Percentiles rank a stretch among this genome's conserved stretches.
Conservation (phyloP, 2,113 vertebrate genomes). For the Delphinapterus leucas region DNA sequence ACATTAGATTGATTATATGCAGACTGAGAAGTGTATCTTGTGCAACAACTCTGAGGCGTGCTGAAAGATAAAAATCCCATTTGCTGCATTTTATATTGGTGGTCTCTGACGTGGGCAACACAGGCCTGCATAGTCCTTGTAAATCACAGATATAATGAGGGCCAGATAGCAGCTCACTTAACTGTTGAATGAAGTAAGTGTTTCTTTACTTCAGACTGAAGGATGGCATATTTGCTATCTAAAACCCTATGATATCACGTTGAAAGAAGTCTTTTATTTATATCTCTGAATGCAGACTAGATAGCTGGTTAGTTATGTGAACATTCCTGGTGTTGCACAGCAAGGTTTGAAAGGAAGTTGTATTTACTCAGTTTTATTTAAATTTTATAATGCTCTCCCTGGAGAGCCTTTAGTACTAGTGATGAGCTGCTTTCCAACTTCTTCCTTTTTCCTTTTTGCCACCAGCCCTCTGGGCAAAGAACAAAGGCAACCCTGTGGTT, state of each 20-base stretch:
- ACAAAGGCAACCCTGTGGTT: conserved; percentile 30
- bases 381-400: conserved; percentile 37
- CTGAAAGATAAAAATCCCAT: conserved; percentile 88
- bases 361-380: conserved; percentile 16
- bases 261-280: conserved; percentile 60
- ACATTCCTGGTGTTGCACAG: neutral
- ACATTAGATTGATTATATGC: conserved; percentile 81
- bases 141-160: conserved; percentile 85
- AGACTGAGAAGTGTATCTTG: conserved; percentile 77
- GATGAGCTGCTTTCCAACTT: conserved; percentile 31
- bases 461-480: neutral
- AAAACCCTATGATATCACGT: conserved; percentile 56
- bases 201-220: conserved; percentile 81
- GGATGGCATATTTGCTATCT: conserved; percentile 70
- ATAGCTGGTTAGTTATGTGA: conserved; percentile 47
- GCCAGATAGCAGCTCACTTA: conserved; percentile 84
- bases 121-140: conserved; percentile 81
- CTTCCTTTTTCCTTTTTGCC: neutral
- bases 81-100: conserved; percentile 84
- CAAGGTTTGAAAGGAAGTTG: neutral
- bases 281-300: conserved; percentile 48
- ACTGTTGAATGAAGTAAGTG: conserved; percentile 81
- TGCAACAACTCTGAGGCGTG: conserved; percentile 77
- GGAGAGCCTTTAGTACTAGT: neutral
- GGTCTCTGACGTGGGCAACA: conserved; percentile 81